Evolutionary conservation across 1,140 invertebrate species (phyloP), one percentile per base, ranked within the genome.

Genomic region (Pectinophora gossypiella): DNA sequence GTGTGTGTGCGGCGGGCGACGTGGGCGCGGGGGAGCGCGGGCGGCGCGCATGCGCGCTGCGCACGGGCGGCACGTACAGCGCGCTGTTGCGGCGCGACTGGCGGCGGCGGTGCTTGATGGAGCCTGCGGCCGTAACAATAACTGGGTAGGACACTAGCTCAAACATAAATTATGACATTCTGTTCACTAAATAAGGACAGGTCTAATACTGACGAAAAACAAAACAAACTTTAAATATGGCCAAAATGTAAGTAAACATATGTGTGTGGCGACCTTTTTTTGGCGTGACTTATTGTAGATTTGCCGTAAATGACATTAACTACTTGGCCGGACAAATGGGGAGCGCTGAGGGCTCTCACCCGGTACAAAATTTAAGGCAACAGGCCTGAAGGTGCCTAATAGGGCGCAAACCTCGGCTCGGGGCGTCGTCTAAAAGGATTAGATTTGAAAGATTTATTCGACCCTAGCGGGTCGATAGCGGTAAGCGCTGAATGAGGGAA

Each of bases 41-140:
- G 22, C 3, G n/a, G 48, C 9, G 51, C 5, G 20, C 10, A 22
- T 12, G 20, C 19, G 58, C 72, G 46, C 60, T 62, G 16, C 50
- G 44, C 16, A 61, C 57, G 3, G 15, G 43, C 23, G 51, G 21
- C 47, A 38, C 20, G 9, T 16, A 18, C 35, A 59, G 48, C n/a
- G 66, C 35, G 3, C 67, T 65, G 56, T 64, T 62, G 12, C 51
- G 49, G 0, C 36, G 51, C 21, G 46, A 21, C 23, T 19, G 16
- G 18, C 27, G 16, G 16, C 38, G 49, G 3, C 53, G 36, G 2
- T 18, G 16, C 42, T 59, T 56, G 13, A 61, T 9, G 13, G 56
- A 42, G 27, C 60, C 57, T 70, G 54, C 20, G 19, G 48, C 21
- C 10, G 4, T 13, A 12, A 10, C 44, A 46, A 4, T 10, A 21